Conservation (phyloP, 1,140 invertebrate species). For the Drosophila bocki region DNA sequence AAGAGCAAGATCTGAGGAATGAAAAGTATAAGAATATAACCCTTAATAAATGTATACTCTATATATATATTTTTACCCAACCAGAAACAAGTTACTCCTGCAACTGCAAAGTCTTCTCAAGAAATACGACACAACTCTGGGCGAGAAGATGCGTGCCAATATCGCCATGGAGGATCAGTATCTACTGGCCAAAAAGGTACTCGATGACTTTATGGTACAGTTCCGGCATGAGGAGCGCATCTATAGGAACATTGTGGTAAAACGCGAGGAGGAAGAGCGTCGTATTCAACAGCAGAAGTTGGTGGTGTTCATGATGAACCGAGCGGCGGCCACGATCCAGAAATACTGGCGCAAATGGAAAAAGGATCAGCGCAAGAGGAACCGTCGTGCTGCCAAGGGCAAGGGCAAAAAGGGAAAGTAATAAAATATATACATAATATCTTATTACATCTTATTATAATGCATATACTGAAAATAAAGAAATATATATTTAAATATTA, state of each 20-base stretch:
- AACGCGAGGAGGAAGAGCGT: conserved; percentile 62
- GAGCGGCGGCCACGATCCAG: conserved; percentile 64
- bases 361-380: conserved; percentile 52
- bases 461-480: no score
- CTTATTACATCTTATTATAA: neutral
- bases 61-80: no score
- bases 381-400: conserved; percentile 32
- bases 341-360: conserved; percentile 72
- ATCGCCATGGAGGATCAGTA: conserved; percentile 54
- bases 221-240: conserved; percentile 58
- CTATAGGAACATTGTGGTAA: conserved; percentile 55
- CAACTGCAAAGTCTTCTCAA: conserved; percentile 57
- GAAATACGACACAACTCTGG: conserved; percentile 27
- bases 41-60: neutral
- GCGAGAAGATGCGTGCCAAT: conserved; percentile 51
- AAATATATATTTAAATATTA: no score
- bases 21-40: conserved; percentile 49
- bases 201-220: conserved; percentile 58
- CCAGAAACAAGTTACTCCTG: conserved; percentile 56
- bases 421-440: neutral
- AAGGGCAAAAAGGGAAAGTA: conserved; percentile 58
- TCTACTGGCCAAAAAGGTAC: conserved; percentile 44
- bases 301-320: conserved; percentile 74
- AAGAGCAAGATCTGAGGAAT: conserved; percentile 45
- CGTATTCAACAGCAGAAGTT: conserved; percentile 55